Percentiles rank a stretch among this genome's conserved stretches.
phyloP scores from a whole-genome alignment of 2,797 vertebrate species.

The Myioborus miniatus region DNA sequence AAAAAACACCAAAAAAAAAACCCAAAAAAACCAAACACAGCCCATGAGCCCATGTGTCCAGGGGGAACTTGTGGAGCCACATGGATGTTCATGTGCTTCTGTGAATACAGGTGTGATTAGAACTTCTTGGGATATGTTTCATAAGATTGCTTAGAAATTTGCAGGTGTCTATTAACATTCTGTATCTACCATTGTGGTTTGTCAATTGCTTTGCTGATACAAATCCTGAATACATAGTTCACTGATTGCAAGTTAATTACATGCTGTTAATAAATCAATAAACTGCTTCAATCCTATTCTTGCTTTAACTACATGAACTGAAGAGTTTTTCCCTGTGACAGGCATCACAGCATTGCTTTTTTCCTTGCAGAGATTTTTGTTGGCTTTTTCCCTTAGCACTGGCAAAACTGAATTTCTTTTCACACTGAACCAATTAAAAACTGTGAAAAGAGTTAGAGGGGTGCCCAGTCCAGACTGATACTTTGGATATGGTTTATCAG shows the following conservation, averaged over 20 bases:
- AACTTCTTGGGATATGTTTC: background rate
- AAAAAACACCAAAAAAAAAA: background rate
- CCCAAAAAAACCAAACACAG: background rate
- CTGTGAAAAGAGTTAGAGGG: background rate
- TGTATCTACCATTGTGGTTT: background rate
- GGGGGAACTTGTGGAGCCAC: fast-evolving
- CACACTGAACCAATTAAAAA: background rate
- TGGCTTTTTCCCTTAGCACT: background rate
- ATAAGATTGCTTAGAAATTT: background rate
- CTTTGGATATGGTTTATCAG: background rate
- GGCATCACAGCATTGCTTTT: background rate
- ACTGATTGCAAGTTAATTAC: slow-evolving; percentile 49
- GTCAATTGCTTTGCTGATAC: background rate
- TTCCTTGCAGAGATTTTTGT: background rate
- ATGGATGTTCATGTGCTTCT: background rate
- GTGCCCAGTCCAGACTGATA: background rate
- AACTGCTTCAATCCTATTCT: background rate
- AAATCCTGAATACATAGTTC: slow-evolving; percentile 32
- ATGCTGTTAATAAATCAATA: slow-evolving; percentile 58
- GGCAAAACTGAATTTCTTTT: slow-evolving; percentile 18
- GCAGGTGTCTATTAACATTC: background rate
- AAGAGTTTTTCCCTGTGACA: background rate
- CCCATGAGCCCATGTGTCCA: background rate
- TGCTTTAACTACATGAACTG: background rate
- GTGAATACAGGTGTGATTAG: background rate